Base-by-base conservation (phyloP, 2,888 invertebrate genomes). In the Apodemia hepburni region DNA sequence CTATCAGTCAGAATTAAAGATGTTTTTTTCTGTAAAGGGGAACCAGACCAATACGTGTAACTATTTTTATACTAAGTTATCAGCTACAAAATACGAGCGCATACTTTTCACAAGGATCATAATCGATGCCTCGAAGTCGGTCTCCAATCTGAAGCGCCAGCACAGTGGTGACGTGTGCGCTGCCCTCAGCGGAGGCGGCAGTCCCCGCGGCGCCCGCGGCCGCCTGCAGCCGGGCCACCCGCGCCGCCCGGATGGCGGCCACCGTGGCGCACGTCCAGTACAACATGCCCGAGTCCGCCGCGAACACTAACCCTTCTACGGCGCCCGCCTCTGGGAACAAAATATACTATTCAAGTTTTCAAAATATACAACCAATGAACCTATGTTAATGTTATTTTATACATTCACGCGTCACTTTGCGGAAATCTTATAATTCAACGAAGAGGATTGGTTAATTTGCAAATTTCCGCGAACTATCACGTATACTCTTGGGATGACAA, bases 231-330 rank as follows among this genome's bases (percentile, higher is more conserved):
- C 7, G 64, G 68, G 61, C 64, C 69, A 61, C 65, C 66, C 64
- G 61, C n/a, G 70, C 80, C 63, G 76, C 78, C 63, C 77, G 76
- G 62, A 85, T 66, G 59, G 76, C 79, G 0, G 96, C 95, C 78
- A 95, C 95, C 77, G 95, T 95, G 79, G 95, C 95, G 76, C 97
- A 95, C 17, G 97, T 97, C 97, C 97, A 98, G 87, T 96, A 98
- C 17, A 98, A 88, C 71, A 94, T 92, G 71, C 94, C 93, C 64
- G 94, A 90, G 15, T 93, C 78, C 66, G 93, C 91, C 77, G 97
- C 97, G 81, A 93, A 97, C 63, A 96, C 96, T 76, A 98, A 87
- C 51, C 98, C 98, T 87, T 98, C 98, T 7, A 97, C 97, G 0
- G 97, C 95, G 11, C 97, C 97, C 84, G 96, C 95, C 73, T 94